Evolutionary conservation across 2,797 vertebrate genomes (phyloP).

Genomic region (Lutjanus campechanus): DNA sequence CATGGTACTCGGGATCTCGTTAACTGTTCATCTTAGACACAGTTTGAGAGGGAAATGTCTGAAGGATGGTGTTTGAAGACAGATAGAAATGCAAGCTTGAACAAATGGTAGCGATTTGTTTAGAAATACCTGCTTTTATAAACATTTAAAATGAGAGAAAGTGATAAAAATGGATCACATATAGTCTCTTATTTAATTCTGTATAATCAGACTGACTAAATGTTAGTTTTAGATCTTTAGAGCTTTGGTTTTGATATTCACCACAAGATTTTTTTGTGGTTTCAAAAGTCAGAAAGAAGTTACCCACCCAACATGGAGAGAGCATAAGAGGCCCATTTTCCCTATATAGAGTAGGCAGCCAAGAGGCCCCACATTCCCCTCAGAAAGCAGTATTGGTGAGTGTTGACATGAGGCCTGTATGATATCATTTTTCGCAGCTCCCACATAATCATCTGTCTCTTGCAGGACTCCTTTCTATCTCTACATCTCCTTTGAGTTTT

Average conservation of each 20-base stretch:
- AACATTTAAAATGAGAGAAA: slow-evolving; percentile 8
- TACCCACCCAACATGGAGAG: slow-evolving; percentile 68
- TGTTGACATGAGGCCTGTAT: slow-evolving; percentile 78
- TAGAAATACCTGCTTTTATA: slow-evolving; percentile 37
- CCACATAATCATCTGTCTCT: slow-evolving; percentile 66
- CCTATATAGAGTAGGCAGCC: slow-evolving; percentile 68
- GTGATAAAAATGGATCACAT: slow-evolving; percentile 11
- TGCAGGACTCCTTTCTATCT: slow-evolving; percentile 48
- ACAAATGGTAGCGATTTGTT: slow-evolving; percentile 36
- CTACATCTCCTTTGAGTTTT: slow-evolving; percentile 38
- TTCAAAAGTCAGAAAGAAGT: slow-evolving; percentile 63
- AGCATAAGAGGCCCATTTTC: slow-evolving; percentile 77
- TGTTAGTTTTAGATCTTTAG: slow-evolving; percentile 57
- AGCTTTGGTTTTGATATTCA: slow-evolving; percentile 49
- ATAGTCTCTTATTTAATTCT: slow-evolving; percentile 24
- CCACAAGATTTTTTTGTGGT: slow-evolving; percentile 55
- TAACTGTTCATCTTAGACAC: slow-evolving; percentile 16
- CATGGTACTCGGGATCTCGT: slow-evolving; percentile 1
- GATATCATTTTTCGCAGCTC: slow-evolving; percentile 78
- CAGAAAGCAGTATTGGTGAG: slow-evolving; percentile 78
- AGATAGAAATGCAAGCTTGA: slow-evolving; percentile 15
- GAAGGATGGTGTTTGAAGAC: neutral
- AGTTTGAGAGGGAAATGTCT: slow-evolving; percentile 21
- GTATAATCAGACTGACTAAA: slow-evolving; percentile 41
- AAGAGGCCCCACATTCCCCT: slow-evolving; percentile 81